phyloP scores from a whole-genome alignment of 1,140 invertebrate species.

The Xylocopa sonorina region DNA sequence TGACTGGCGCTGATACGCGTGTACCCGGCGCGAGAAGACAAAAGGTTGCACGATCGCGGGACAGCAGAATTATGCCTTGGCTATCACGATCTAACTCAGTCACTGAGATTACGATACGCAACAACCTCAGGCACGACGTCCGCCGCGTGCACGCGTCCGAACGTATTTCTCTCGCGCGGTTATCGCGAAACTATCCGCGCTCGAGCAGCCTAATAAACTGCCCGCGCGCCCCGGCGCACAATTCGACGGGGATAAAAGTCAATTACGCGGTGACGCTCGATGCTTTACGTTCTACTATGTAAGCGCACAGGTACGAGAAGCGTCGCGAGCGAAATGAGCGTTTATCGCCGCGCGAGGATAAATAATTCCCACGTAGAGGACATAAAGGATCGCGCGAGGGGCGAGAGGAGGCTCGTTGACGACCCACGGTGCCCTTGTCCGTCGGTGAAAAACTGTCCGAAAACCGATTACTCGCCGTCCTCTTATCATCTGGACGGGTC shows the following conservation, averaged over 20 bases:
- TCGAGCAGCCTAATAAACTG: not conserved
- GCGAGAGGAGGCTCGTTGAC: not conserved
- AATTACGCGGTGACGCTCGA: slow-evolving; percentile 8
- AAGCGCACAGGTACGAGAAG: too few relatives aligned
- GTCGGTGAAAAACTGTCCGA: not conserved
- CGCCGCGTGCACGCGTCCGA: not conserved
- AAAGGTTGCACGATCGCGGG: not conserved
- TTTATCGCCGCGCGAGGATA: slow-evolving; percentile 12
- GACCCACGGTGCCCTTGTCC: not conserved
- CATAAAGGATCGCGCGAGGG: not conserved
- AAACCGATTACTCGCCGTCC: not conserved
- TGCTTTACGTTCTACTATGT: not conserved
- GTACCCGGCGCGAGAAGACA: not conserved
- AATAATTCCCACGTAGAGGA: slow-evolving; percentile 14
- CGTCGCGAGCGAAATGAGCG: not conserved
- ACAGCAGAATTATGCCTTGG: not conserved
- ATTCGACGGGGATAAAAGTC: slow-evolving; percentile 12
- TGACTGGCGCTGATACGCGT: too few relatives aligned
- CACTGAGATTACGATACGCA: slow-evolving; percentile 6
- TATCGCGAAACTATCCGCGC: slow-evolving; percentile 20
- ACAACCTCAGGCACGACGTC: not conserved
- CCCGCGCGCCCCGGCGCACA: not conserved
- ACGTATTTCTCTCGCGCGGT: not conserved
- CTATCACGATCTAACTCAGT: not conserved
- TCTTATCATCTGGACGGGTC: slow-evolving; percentile 22